Base-by-base conservation (phyloP, 2,113 vertebrate species). In the Leptocoma aspasia region DNA sequence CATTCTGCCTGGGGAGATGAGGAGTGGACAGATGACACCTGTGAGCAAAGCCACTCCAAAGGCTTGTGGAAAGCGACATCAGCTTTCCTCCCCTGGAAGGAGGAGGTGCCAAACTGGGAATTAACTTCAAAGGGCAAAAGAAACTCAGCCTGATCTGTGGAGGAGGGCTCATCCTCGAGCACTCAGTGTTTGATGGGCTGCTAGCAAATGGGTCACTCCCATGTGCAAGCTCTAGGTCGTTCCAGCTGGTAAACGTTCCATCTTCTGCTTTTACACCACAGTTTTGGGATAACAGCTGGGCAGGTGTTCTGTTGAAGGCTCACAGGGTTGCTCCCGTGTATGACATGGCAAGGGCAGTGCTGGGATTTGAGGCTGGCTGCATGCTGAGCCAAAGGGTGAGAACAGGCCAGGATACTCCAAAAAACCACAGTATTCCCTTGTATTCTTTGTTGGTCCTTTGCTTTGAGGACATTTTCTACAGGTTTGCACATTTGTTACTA, bases 131-230 rank as follows among this genome's bases (percentile, higher is more conserved):
- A 79, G 52, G 68, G 52, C 8, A 6, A 2, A 35, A n/a, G 13
- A 11, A 90, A 6, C 20, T 42, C 7, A 0, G 10, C 6, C 10
- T 17, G 1, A 6, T 33, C 20, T 15, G 1, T 0, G 37, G 45
- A 50, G 57, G 5, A 52, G 45, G 20, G 11, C 26, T 54, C 13
- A 4, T 27, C 63, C 86, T 22, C 0, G 1, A 1, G 57, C 2
- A 0, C 15, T 33, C 27, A 1, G 60, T 10, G 71, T 9, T 15
- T 1, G 6, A 1, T 4, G 50, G 66, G 33, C 22, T 41, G 2
- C 33, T 7, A 8, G 10, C 1, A 2, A 7, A 13, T 0, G 1
- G 28, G 28, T 13, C 4, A 27, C 1, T 39, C 5, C 7, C 18
- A 1, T 11, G 50, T 2, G 2, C 2, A 0, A 31, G 35, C 37